Conservation (phyloP, 2,888 invertebrate species). For the Biston stratarius region DNA sequence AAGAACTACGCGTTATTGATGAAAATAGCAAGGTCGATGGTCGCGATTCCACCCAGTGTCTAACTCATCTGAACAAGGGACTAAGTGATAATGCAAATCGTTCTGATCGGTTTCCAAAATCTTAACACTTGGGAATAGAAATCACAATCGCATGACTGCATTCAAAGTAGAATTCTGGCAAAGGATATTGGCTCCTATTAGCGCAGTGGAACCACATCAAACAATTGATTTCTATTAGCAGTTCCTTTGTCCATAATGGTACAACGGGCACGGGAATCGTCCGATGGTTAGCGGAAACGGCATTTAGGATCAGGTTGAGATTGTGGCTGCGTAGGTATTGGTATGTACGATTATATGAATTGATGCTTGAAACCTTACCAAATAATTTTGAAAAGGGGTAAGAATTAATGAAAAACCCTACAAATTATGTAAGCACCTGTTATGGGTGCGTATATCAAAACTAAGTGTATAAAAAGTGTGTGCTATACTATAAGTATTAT, state of each 20-base stretch:
- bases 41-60: constrained; percentile 10
- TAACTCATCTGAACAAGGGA: constrained; percentile 12
- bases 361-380: background rate
- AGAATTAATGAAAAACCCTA: too few relatives aligned
- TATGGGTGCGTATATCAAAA: too few relatives aligned
- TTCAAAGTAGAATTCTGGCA: background rate
- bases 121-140: constrained; percentile 6
- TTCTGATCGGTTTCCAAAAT: background rate
- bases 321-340: constrained; percentile 12
- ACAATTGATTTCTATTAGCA: constrained; percentile 39
- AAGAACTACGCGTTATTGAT: too few relatives aligned
- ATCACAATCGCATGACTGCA: constrained; percentile 11
- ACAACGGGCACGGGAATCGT: constrained; percentile 19
- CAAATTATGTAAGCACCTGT: too few relatives aligned
- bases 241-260: constrained; percentile 33
- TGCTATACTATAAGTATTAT: too few relatives aligned
- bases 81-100: constrained; percentile 4
- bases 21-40: background rate
- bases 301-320: constrained; percentile 31
- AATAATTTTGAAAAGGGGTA: too few relatives aligned
- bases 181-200: constrained; percentile 30
- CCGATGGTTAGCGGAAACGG: constrained; percentile 22
- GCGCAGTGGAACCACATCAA: constrained; percentile 30
- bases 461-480: too few relatives aligned
- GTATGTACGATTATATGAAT: constrained; percentile 6